phyloP scores from a whole-genome alignment of 2,888 invertebrate species.

The Uropetala carovei region DNA sequence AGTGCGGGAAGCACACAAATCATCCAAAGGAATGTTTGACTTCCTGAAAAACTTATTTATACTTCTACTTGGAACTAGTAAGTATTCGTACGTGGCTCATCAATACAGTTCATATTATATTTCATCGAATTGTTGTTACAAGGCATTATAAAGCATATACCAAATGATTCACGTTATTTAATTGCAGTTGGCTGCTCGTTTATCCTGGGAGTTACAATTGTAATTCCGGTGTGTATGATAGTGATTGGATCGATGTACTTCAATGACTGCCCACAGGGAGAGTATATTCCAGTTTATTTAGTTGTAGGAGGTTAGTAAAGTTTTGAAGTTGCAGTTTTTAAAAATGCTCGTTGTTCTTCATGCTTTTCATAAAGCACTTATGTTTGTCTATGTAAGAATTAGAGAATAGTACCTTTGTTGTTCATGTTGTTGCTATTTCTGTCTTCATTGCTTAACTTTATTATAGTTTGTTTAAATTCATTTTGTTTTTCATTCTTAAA shows the following conservation, averaged over 20 bases:
- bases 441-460: neutral
- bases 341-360: too few species aligned
- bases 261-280: slow-evolving; percentile 81
- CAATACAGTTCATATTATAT: neutral
- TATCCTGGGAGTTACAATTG: slow-evolving; percentile 80
- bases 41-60: slow-evolving; percentile 80
- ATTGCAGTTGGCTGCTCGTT: slow-evolving; percentile 82
- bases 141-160: slow-evolving; percentile 27
- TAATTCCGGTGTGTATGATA: slow-evolving; percentile 83
- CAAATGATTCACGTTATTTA: slow-evolving; percentile 61
- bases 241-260: slow-evolving; percentile 81
- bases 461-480: neutral
- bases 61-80: slow-evolving; percentile 81
- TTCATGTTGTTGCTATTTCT: neutral
- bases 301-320: slow-evolving; percentile 78
- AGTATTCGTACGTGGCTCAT: slow-evolving; percentile 73
- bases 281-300: slow-evolving; percentile 83
- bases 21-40: slow-evolving; percentile 79
- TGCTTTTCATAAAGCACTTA: neutral
- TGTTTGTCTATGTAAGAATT: neutral
- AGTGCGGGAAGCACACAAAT: slow-evolving; percentile 80
- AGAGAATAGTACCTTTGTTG: neutral
- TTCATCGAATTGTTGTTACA: neutral
- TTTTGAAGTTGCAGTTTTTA: neutral
- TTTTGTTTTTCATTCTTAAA: neutral